Conservation (phyloP, 2,888 invertebrate species). For the Cosmia pyralina region DNA sequence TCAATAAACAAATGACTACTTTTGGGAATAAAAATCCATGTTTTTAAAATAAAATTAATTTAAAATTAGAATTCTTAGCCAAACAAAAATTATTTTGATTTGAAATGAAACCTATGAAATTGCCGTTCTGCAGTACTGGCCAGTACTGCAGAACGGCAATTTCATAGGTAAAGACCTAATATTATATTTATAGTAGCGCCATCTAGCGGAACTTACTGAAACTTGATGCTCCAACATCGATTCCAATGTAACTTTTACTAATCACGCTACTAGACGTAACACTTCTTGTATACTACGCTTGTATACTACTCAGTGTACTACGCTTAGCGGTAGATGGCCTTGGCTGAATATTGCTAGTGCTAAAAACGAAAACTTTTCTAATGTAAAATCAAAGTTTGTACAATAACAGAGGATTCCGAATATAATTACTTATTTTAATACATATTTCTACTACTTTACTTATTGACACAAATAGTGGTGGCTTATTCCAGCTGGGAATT, state of each 20-base stretch:
- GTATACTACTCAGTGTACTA: slow-evolving; percentile 7
- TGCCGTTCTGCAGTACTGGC: no score
- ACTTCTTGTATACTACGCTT: no score
- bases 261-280: slow-evolving; percentile 8
- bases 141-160: no score
- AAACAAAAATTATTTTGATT: no score
- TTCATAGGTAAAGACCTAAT: no score
- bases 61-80: no score
- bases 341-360: not conserved
- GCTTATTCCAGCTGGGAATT: not conserved
- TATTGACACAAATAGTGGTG: not conserved
- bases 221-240: slow-evolving; percentile 29
- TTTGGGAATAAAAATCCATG: no score
- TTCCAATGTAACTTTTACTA: slow-evolving; percentile 6
- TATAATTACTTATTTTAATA: not conserved
- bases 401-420: no score
- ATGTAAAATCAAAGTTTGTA: not conserved
- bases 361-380: not conserved
- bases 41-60: no score
- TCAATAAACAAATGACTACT: no score
- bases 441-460: not conserved
- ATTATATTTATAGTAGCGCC: slow-evolving; percentile 36
- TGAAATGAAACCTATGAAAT: no score
- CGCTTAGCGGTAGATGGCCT: slow-evolving; percentile 43
- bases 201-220: slow-evolving; percentile 46